Percentiles rank a stretch among this genome's conserved stretches.
Evolutionary conservation across 1,140 invertebrate species (phyloP).

Genomic region (Trichoplusia ni): DNA sequence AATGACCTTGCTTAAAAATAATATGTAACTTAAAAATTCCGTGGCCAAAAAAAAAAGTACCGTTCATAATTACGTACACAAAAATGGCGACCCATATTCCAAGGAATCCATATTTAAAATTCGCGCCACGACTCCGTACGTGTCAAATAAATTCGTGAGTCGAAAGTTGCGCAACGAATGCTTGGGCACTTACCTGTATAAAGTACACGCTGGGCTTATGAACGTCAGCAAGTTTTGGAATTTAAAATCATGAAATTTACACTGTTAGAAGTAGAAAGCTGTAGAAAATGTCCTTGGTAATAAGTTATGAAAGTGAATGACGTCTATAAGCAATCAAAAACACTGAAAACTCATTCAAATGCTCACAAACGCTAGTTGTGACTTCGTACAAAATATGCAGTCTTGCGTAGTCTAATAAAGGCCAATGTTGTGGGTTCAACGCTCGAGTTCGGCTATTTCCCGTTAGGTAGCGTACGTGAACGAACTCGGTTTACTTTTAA

Average conservation of each 20-base stretch:
- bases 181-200: too few species aligned
- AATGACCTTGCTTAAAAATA: constrained; percentile 39
- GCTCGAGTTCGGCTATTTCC: constrained; percentile 72
- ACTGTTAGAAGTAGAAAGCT: too few species aligned
- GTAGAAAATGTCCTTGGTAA: too few species aligned
- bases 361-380: too few species aligned
- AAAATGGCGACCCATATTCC: constrained; percentile 53
- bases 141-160: constrained; percentile 36
- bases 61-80: constrained; percentile 37
- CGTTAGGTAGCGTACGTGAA: constrained; percentile 74
- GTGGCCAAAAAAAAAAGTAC: constrained; percentile 21
- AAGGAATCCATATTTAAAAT: constrained; percentile 69
- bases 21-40: constrained; percentile 11
- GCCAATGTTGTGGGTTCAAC: constrained; percentile 67
- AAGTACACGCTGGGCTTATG: too few species aligned
- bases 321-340: too few species aligned
- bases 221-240: too few species aligned
- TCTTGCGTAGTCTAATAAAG: too few species aligned
- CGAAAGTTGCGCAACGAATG: constrained; percentile 60
- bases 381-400: too few species aligned
- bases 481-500: constrained; percentile 78
- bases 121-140: constrained; percentile 53
- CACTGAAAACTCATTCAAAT: too few species aligned
- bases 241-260: too few species aligned
- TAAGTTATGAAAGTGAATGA: too few species aligned